Percentiles rank a stretch among this genome's conserved stretches.
phyloP scores from a whole-genome alignment of 2,797 vertebrate genomes.

The Myiotriccus ornatus region DNA sequence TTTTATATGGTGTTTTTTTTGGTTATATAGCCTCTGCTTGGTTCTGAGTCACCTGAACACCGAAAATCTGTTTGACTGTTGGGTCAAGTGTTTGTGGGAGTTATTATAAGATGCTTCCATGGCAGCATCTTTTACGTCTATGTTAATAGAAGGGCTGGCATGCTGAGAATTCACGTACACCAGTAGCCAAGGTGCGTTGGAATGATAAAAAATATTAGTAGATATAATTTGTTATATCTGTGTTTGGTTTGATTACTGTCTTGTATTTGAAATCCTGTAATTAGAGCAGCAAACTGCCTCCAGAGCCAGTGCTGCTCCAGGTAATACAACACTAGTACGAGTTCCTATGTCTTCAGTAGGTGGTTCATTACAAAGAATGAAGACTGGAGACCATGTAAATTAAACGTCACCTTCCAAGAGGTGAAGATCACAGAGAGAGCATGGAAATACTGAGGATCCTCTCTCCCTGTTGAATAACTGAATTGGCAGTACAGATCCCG shows the following conservation, averaged over 20 bases:
- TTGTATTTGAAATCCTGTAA: slow-evolving; percentile 57
- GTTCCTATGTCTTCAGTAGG: background rate
- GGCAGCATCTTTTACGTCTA: background rate
- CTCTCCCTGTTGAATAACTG: background rate
- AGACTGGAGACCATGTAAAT: background rate
- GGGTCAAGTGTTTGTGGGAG: background rate
- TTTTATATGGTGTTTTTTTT: background rate
- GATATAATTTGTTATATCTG: slow-evolving; percentile 48
- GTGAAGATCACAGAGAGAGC: background rate
- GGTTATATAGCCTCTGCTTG: background rate
- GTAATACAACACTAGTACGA: background rate
- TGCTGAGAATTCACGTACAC: background rate
- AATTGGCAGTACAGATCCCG: background rate
- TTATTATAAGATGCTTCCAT: background rate
- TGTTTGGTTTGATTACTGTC: slow-evolving; percentile 63
- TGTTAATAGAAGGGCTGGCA: background rate
- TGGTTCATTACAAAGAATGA: background rate
- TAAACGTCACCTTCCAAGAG: background rate
- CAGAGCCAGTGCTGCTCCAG: background rate
- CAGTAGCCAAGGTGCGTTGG: slow-evolving; percentile 1
- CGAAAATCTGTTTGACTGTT: background rate
- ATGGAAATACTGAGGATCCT: background rate
- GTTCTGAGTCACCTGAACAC: background rate
- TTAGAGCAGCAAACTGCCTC: background rate
- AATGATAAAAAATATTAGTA: slow-evolving; percentile 59